Conservation (phyloP, 1,140 invertebrate genomes). For the Helicorthomorpha holstii region DNA sequence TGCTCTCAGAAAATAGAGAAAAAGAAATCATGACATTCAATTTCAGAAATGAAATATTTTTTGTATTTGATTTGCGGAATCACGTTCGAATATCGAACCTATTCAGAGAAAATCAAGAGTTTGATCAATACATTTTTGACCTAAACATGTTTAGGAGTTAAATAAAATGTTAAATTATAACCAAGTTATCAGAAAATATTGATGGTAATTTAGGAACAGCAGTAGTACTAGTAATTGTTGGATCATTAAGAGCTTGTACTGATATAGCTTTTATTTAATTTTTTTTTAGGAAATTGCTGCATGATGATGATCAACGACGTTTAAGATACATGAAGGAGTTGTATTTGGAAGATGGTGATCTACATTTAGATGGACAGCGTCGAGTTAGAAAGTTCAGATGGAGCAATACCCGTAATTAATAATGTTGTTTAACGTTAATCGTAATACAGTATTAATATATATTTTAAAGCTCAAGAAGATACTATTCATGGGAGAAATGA, state of each 20-base stretch:
- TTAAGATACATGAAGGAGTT: constrained; percentile 59
- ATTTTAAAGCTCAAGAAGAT: background rate
- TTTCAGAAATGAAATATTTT: no score
- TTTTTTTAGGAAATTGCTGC: constrained; percentile 39
- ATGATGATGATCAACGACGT: constrained; percentile 65
- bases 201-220: background rate
- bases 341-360: constrained; percentile 68
- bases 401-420: constrained; percentile 47
- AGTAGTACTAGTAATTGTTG: constrained; percentile 3
- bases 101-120: no score
- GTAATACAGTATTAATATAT: background rate
- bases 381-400: constrained; percentile 61
- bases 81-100: no score
- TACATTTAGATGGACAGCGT: constrained; percentile 48
- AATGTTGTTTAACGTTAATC: no score
- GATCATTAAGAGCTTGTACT: constrained; percentile 6
- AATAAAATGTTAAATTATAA: no score
- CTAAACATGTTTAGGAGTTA: no score
- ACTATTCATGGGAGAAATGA: constrained; percentile 8
- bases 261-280: constrained; percentile 2
- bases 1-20: no score
- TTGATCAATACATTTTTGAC: no score
- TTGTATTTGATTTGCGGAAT: no score
- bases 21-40: no score
- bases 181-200: constrained; percentile 2